Conservation (phyloP, 1,140 invertebrate species). For the Anthonomus grandis region DNA sequence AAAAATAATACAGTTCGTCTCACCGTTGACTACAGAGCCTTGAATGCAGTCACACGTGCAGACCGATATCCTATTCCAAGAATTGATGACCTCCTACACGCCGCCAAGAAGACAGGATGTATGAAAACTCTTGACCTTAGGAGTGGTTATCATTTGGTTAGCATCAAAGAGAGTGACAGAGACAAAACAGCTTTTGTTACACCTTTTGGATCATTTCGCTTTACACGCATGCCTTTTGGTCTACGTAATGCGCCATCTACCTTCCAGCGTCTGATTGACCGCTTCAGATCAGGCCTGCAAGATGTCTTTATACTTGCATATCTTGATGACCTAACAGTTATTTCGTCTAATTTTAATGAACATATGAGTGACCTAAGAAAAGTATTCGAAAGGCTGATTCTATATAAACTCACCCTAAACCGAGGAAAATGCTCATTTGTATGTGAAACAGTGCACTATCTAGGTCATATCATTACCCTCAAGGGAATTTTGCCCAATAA, state of each 20-base stretch:
- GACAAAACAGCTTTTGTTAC: slow-evolving; percentile 28
- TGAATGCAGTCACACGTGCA: too few relatives aligned
- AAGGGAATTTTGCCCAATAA: slow-evolving; percentile 34
- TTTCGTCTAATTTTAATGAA: slow-evolving; percentile 14
- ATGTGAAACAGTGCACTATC: slow-evolving; percentile 36
- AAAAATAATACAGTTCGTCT: neutral
- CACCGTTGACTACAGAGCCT: neutral
- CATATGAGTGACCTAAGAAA: slow-evolving; percentile 16
- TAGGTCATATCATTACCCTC: slow-evolving; percentile 34
- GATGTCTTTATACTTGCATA: slow-evolving; percentile 16
- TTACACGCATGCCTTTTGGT: slow-evolving; percentile 41
- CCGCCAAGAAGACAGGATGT: too few relatives aligned
- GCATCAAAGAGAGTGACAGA: slow-evolving; percentile 32
- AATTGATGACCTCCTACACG: too few relatives aligned
- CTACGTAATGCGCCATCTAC: slow-evolving; percentile 36
- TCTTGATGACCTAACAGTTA: slow-evolving; percentile 28
- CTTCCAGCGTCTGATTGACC: slow-evolving; percentile 48
- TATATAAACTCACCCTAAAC: slow-evolving; percentile 26
- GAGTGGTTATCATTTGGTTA: slow-evolving; percentile 52
- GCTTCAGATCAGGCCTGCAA: slow-evolving; percentile 16
- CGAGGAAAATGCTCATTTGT: slow-evolving; percentile 31
- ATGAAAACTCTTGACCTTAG: slow-evolving; percentile 41
- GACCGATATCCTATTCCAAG: too few relatives aligned
- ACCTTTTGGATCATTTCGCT: slow-evolving; percentile 39
- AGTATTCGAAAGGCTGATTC: slow-evolving; percentile 22